phyloP scores from a whole-genome alignment of 2,113 vertebrate genomes.

The Danio rerio region DNA sequence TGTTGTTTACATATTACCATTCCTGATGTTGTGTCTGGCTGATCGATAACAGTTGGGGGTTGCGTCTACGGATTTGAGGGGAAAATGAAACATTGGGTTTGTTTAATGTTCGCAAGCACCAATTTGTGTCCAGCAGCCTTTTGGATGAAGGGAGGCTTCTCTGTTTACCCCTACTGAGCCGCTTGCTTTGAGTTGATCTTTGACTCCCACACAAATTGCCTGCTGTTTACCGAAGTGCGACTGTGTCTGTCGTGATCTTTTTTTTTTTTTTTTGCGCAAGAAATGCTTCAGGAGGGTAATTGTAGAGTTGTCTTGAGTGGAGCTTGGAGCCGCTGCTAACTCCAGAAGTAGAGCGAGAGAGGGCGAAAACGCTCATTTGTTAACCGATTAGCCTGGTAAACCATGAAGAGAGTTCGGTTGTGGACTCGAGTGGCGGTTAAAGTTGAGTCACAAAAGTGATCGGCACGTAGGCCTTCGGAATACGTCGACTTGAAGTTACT shows the following conservation, averaged over 20 bases:
- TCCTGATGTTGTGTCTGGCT: background rate
- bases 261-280: background rate
- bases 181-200: slow-evolving; percentile 41
- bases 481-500: slow-evolving; percentile 32
- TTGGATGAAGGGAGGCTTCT: slow-evolving; percentile 39
- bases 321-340: slow-evolving; percentile 19
- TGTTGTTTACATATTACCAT: slow-evolving; percentile 23
- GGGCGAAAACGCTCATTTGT: slow-evolving; percentile 46
- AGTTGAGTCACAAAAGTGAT: slow-evolving; percentile 41
- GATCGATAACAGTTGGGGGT: slow-evolving; percentile 17
- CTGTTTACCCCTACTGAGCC: background rate
- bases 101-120: slow-evolving; percentile 46
- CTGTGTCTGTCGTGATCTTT: slow-evolving; percentile 37
- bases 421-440: slow-evolving; percentile 13
- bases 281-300: slow-evolving; percentile 33
- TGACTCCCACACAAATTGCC: slow-evolving; percentile 50
- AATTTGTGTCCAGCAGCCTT: slow-evolving; percentile 30
- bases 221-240: slow-evolving; percentile 41
- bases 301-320: slow-evolving; percentile 27
- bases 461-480: slow-evolving; percentile 36
- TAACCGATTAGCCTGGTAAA: slow-evolving; percentile 50
- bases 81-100: background rate
- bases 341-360: background rate
- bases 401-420: slow-evolving; percentile 30
- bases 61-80: slow-evolving; percentile 35